Evolutionary conservation across 2,888 invertebrate genomes (phyloP).

Genomic region (Gibbula magus): DNA sequence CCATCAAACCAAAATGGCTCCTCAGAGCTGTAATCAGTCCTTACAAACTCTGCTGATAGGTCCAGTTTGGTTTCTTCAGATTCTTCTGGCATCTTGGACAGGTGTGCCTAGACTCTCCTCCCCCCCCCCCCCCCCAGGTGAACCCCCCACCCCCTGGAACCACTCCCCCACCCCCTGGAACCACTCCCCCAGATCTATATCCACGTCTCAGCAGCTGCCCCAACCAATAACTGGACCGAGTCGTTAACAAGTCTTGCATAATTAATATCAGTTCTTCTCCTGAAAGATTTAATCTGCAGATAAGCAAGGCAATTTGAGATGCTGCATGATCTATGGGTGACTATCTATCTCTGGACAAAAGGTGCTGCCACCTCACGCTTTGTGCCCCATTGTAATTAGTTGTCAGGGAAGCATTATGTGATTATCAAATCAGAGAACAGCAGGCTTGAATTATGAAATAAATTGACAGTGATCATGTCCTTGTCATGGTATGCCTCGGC

Average conservation of each 20-base stretch:
- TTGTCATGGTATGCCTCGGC: too few relatives aligned
- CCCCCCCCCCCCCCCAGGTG: background rate
- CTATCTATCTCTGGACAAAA: too few relatives aligned
- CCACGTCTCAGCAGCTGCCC: background rate
- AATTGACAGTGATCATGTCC: too few relatives aligned
- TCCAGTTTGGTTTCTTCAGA: background rate
- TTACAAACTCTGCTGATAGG: background rate
- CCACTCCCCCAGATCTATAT: background rate
- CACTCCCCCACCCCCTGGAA: background rate
- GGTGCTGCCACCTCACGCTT: too few relatives aligned
- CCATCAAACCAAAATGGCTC: background rate
- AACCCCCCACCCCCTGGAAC: background rate
- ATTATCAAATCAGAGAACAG: background rate
- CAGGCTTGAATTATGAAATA: too few relatives aligned
- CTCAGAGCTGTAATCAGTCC: background rate
- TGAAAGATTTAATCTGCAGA: constrained; percentile 10
- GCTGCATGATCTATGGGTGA: too few relatives aligned
- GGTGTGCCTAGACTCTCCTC: background rate
- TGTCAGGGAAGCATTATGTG: background rate
- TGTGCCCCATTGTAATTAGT: background rate
- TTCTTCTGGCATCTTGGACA: background rate
- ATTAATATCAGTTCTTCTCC: background rate
- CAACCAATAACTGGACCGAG: background rate
- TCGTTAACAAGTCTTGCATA: background rate
- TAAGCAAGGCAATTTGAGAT: background rate